A percentile compares a stretch with the other conserved stretches of the same genome.
Evolutionary conservation across 1,140 invertebrate species (phyloP).

Genomic region (Cecropterus lyciades): DNA sequence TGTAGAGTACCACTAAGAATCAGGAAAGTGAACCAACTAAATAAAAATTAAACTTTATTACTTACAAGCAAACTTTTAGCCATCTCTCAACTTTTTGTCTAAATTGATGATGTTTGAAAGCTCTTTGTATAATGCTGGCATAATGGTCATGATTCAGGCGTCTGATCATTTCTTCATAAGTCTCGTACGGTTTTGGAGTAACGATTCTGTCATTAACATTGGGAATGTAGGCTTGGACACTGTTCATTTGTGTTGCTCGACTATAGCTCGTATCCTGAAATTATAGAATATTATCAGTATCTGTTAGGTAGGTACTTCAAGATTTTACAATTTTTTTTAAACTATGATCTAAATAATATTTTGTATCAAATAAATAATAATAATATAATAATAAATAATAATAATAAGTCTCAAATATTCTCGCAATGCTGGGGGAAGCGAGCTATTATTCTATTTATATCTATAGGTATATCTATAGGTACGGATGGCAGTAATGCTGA

Average conservation of each 20-base stretch:
- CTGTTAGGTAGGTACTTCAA: too few relatives aligned
- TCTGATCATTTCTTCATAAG: slow-evolving; percentile 81
- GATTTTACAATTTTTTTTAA: too few relatives aligned
- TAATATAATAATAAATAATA: too few relatives aligned
- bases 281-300: slow-evolving; percentile 8
- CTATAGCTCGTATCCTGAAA: slow-evolving; percentile 80
- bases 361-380: too few relatives aligned
- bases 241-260: slow-evolving; percentile 84
- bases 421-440: too few relatives aligned
- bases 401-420: too few relatives aligned
- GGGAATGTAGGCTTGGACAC: slow-evolving; percentile 84
- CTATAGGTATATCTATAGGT: too few relatives aligned
- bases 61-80: slow-evolving; percentile 76
- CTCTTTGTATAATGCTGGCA: slow-evolving; percentile 86
- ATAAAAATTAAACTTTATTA: slow-evolving; percentile 25
- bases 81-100: slow-evolving; percentile 76
- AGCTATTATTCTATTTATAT: too few relatives aligned
- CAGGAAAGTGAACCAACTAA: too few relatives aligned
- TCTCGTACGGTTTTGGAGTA: slow-evolving; percentile 83
- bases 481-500: too few relatives aligned
- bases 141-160: slow-evolving; percentile 81
- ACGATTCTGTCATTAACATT: slow-evolving; percentile 85
- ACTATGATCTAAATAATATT: too few relatives aligned
- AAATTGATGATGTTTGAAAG: slow-evolving; percentile 82
- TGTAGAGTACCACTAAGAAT: too few relatives aligned